Conservation (phyloP, 1,140 invertebrate genomes). For the Steinernema khuongi region DNA sequence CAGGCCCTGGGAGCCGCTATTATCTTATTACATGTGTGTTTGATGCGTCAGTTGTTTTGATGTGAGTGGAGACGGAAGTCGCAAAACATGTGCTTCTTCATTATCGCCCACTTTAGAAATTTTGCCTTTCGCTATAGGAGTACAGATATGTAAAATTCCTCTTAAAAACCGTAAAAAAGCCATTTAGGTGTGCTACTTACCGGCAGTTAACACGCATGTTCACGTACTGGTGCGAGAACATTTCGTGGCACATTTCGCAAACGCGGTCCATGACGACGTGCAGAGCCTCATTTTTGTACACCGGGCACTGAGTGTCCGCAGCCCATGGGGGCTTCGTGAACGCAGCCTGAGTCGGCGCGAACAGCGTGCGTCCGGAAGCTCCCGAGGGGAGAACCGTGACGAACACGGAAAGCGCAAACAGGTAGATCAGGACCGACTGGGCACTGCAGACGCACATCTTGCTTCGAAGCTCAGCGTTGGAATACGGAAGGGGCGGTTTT, state of each 20-base stretch:
- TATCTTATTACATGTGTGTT: no score
- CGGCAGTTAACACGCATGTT: slow-evolving; percentile 49
- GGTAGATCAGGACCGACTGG: no score
- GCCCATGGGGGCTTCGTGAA: not conserved
- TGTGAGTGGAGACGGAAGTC: no score
- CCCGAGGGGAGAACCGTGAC: not conserved
- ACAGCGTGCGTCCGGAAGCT: not conserved
- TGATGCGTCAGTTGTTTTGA: no score
- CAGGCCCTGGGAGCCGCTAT: no score
- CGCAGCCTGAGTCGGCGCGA: not conserved
- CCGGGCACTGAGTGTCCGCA: slow-evolving; percentile 6
- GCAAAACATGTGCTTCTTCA: no score
- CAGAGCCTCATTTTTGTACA: slow-evolving; percentile 36
- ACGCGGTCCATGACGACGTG: slow-evolving; percentile 45
- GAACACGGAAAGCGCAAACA: not conserved
- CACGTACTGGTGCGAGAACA: slow-evolving; percentile 47
- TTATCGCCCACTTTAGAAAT: no score
- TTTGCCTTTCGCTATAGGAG: not conserved
- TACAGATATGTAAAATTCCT: not conserved
- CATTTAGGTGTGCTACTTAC: slow-evolving; percentile 22
- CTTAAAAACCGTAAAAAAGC: not conserved
- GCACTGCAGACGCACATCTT: no score
- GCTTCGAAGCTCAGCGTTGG: no score
- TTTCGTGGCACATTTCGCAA: slow-evolving; percentile 51
- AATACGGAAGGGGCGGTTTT: no score